A percentile compares a stretch with the other conserved stretches of the same genome.
Evolutionary conservation across 2,797 vertebrate species (phyloP).

Genomic region (Myotis myotis): DNA sequence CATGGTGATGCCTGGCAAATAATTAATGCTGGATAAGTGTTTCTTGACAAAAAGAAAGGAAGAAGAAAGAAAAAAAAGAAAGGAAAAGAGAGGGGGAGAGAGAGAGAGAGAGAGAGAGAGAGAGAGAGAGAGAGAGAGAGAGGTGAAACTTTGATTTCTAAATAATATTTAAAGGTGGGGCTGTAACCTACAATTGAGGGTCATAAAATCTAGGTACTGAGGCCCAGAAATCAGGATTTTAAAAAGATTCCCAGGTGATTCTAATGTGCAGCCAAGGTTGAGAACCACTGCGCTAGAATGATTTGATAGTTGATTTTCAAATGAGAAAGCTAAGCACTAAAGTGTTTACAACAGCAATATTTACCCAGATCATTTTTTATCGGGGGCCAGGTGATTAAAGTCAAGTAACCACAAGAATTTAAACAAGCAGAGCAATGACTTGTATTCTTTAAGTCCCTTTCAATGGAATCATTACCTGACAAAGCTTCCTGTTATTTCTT

Average conservation of each 20-base stretch:
- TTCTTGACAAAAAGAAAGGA: not conserved
- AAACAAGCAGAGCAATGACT: constrained; percentile 38
- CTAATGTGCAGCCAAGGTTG: too few relatives aligned
- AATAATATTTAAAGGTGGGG: not conserved
- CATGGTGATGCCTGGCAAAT: not conserved
- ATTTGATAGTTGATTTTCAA: constrained; percentile 5
- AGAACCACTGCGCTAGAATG: not conserved
- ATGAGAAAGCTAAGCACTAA: not conserved
- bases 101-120: not conserved
- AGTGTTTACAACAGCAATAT: not conserved
- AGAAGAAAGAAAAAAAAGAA: not conserved
- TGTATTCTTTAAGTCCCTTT: constrained; percentile 35
- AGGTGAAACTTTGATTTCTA: too few relatives aligned
- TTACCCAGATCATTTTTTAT: not conserved
- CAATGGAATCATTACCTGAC: not conserved
- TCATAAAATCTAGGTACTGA: not conserved
- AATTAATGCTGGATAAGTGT: not conserved
- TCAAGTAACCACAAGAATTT: constrained; percentile 11
- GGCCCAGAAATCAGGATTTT: too few relatives aligned
- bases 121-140: too few relatives aligned
- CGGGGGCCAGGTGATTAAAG: not conserved
- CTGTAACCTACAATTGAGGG: not conserved
- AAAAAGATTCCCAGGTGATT: too few relatives aligned
- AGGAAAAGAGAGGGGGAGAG: not conserved
- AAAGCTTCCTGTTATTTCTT: not conserved